Conservation (phyloP, 2,797 vertebrate genomes). For the Valencia hispanica region DNA sequence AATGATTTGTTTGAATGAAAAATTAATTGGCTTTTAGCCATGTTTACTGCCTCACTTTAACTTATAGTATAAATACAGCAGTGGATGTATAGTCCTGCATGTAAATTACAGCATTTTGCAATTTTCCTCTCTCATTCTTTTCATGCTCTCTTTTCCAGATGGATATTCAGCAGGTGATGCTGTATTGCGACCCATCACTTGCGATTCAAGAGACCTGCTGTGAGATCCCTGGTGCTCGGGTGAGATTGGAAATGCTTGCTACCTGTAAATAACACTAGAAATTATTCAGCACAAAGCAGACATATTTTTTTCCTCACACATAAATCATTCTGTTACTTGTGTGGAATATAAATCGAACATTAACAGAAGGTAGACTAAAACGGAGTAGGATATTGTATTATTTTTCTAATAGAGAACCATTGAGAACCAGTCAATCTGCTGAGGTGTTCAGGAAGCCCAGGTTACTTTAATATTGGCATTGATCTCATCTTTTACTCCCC, state of each 20-base stretch:
- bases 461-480: too few species aligned
- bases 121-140: neutral
- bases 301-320: neutral
- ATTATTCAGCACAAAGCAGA: neutral
- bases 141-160: slow-evolving; percentile 76
- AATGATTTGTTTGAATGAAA: slow-evolving; percentile 44
- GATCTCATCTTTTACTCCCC: neutral
- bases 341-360: neutral
- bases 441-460: neutral
- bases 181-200: slow-evolving; percentile 90
- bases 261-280: neutral
- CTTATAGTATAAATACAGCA: slow-evolving; percentile 29
- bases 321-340: neutral
- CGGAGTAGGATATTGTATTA: neutral
- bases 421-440: neutral
- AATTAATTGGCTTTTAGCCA: slow-evolving; percentile 43
- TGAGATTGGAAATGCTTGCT: slow-evolving; percentile 70
- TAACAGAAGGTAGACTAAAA: neutral
- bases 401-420: neutral
- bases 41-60: slow-evolving; percentile 47
- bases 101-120: neutral
- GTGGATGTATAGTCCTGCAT: neutral
- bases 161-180: slow-evolving; percentile 90
- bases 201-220: slow-evolving; percentile 92
- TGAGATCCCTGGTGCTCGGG: slow-evolving; percentile 88